These are phyloP conservation scores for Mus musculus DNA, from an alignment of 2,113 vertebrate species.

Conservation along the genomic window GRCm39 chr4:55208501-55209000, in stretches of 20 bases:
- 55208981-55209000: constrained; percentile 80
- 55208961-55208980: constrained; percentile 75
- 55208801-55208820: neutral
- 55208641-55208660: neutral
- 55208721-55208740: neutral
- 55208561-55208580: neutral
- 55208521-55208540: neutral
- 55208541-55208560: too few species aligned
- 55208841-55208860: constrained; percentile 47
- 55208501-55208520: neutral
- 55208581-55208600: neutral
- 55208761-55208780: neutral
- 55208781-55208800: neutral
- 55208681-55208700: neutral
- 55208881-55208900: constrained; percentile 46
- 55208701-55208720: rapidly evolving
- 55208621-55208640: neutral
- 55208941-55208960: constrained; percentile 23
- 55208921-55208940: constrained; percentile 50
- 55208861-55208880: neutral
- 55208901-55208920: constrained; percentile 30
- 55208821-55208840: neutral
- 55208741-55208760: neutral
- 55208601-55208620: neutral
- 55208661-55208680: neutral